A percentile compares a stretch with the other conserved stretches of the same genome.
These are phyloP conservation scores for Drosophila littoralis DNA, from an alignment of 1,140 invertebrate species.

Conservation along the genomic window DNA sequence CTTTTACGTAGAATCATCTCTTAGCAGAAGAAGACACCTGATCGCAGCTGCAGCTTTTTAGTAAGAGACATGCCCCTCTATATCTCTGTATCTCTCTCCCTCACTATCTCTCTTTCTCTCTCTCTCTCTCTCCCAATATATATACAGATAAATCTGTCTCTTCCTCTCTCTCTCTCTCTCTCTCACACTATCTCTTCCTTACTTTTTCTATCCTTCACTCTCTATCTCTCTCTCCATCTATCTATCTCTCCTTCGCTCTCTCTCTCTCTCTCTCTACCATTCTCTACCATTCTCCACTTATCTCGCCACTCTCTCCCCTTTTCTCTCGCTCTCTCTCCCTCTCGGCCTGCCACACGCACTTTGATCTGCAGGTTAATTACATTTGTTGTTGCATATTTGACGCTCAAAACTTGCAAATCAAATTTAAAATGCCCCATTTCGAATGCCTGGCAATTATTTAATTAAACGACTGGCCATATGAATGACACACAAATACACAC, in stretches of 20 bases:
- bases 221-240: neutral
- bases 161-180: neutral
- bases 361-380: constrained; percentile 3
- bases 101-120: neutral
- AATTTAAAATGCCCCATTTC: constrained; percentile 6
- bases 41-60: too few species aligned
- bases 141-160: too few species aligned
- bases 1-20: too few species aligned
- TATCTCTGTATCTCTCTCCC: neutral
- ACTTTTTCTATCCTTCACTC: neutral
- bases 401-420: constrained; percentile 6
- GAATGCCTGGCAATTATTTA: constrained; percentile 23
- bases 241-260: too few species aligned
- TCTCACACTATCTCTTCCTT: too few species aligned
- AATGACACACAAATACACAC: constrained; percentile 12
- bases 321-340: neutral
- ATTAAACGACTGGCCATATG: constrained; percentile 32
- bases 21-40: too few species aligned
- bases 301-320: neutral
- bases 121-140: too few species aligned
- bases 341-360: neutral
- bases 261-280: too few species aligned
- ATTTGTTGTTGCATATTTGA: constrained; percentile 6
- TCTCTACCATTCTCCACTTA: neutral
- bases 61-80: too few species aligned